Conservation (phyloP, 2,113 vertebrate species). For the Mustela nigripes region DNA sequence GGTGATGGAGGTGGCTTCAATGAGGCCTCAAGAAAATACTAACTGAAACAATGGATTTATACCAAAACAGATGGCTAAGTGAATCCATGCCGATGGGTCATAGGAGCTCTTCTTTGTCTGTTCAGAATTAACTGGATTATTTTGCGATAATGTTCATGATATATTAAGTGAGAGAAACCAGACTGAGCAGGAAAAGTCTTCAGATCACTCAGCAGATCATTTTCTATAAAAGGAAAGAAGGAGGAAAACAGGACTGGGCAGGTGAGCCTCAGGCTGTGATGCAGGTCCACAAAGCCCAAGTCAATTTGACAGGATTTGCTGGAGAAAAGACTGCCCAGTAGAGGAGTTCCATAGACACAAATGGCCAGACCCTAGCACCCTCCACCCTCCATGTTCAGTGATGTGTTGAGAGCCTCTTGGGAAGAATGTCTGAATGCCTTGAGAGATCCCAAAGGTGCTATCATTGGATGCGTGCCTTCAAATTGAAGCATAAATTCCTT, state of each 20-base stretch:
- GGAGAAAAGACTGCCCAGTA: not conserved
- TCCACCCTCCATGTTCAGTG: not conserved
- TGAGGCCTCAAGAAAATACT: not conserved
- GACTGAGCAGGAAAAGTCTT: not conserved
- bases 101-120: not conserved
- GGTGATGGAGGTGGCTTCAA: not conserved
- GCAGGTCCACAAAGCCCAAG: not conserved
- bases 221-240: not conserved
- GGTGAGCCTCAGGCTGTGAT: not conserved
- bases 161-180: not conserved
- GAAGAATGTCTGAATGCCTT: not conserved
- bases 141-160: not conserved
- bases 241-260: not conserved
- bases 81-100: not conserved
- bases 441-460: not conserved
- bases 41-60: not conserved
- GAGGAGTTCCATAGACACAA: not conserved
- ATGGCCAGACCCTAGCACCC: not conserved
- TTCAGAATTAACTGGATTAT: not conserved
- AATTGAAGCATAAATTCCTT: not conserved
- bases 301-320: not conserved
- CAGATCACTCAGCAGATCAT: not conserved
- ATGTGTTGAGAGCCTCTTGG: fast-evolving
- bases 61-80: not conserved
- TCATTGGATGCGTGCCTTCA: not conserved